Conservation (phyloP, 2,888 invertebrate genomes). For the Lymantria dispar region DNA sequence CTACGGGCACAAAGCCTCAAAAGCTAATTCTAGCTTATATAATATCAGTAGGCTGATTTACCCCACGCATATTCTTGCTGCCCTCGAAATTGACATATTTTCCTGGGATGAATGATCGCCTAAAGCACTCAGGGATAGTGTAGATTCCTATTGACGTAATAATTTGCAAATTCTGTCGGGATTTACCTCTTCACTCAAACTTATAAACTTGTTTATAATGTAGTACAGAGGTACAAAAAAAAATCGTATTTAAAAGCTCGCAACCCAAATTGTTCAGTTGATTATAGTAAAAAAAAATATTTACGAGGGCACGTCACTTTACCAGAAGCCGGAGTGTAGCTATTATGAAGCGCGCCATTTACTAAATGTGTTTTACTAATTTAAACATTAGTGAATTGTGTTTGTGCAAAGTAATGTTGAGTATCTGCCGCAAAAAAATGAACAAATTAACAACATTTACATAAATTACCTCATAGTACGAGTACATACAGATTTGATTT, state of each 20-base stretch:
- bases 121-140: no score
- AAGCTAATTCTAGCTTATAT: no score
- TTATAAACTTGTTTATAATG: no score
- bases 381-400: slow-evolving; percentile 1
- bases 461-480: background rate
- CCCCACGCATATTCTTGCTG: no score
- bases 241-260: background rate
- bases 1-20: no score
- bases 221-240: background rate
- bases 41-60: no score
- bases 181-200: no score
- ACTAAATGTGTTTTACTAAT: slow-evolving; percentile 5
- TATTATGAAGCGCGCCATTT: slow-evolving; percentile 3
- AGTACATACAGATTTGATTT: no score
- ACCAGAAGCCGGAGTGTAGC: background rate
- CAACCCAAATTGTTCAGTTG: background rate
- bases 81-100: no score
- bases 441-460: background rate
- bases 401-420: background rate
- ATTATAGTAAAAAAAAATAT: slow-evolving; percentile 6
- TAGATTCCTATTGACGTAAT: no score
- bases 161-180: no score
- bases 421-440: background rate
- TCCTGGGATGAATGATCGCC: no score
- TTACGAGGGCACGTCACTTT: slow-evolving; percentile 6